Percentiles rank a stretch among this genome's conserved stretches.
Evolutionary conservation across 53 echinoderm and acorn worm genomes (phyloP).

Genomic region (Echinarachnius parma): DNA sequence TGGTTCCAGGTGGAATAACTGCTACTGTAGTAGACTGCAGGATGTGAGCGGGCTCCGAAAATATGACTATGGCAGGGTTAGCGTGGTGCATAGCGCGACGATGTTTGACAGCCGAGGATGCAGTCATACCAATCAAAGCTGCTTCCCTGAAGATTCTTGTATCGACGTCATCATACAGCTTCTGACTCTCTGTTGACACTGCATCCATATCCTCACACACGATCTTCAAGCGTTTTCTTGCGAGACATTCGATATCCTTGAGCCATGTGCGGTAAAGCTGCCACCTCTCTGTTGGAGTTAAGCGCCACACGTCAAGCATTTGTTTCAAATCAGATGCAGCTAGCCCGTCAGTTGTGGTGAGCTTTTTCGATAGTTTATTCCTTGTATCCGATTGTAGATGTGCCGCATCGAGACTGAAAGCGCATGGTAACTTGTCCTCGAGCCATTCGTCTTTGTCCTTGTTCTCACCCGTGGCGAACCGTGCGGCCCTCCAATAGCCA

Average conservation of each 20-base stretch:
- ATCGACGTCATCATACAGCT: conserved; percentile 53
- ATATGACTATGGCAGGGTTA: conserved; percentile 62
- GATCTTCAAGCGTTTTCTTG: neutral
- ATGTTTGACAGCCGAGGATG: conserved; percentile 80
- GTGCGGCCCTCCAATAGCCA: too few relatives aligned
- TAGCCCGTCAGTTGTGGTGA: too few relatives aligned
- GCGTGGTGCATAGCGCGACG: conserved; percentile 52
- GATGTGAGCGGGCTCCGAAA: conserved; percentile 88
- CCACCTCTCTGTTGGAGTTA: conserved; percentile 54
- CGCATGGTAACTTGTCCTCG: too few relatives aligned
- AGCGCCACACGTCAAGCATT: conserved; percentile 61
- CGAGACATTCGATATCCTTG: neutral
- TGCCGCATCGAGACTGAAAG: too few relatives aligned
- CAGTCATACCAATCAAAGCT: conserved; percentile 77
- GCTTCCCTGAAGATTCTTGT: conserved; percentile 25
- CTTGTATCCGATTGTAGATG: too few relatives aligned
- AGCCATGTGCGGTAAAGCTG: conserved; percentile 70
- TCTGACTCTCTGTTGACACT: conserved; percentile 18
- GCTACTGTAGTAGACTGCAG: conserved; percentile 78
- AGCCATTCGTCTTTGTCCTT: too few relatives aligned
- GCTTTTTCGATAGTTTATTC: too few relatives aligned
- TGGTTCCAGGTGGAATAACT: conserved; percentile 49
- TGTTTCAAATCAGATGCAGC: too few relatives aligned
- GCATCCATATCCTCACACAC: conserved; percentile 6
- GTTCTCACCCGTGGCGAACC: too few relatives aligned